Base-by-base conservation (phyloP, 2,797 vertebrate species). In the Falco columbarius region DNA sequence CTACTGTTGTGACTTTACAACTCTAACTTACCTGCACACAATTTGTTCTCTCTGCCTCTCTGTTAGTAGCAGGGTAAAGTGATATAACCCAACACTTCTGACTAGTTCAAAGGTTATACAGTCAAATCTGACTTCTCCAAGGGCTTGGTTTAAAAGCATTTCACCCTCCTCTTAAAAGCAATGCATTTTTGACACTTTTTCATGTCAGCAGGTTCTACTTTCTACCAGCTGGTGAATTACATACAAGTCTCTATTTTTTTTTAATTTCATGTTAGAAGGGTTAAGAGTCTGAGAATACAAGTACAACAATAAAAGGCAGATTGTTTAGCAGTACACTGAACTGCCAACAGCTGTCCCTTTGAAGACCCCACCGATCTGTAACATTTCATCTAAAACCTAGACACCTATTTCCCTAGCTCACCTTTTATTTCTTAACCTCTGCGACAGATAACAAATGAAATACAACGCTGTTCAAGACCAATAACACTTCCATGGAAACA, bases 401-500 rank as follows among this genome's bases (percentile, higher is more conserved):
- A 95, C 52, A 95, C n/a, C 65, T 70, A 54, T 91, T 91, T 95
- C 75, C 81, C 32, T 97, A 94, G 34, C 26, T 95, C 87, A 83
- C 46, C 52, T 97, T 97, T 97, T 92, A 90, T 92, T 96, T 93
- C 86, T 86, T 92, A 94, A 95, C 65, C 74, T 94, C 90, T 91
- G 54, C 96, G 76, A 97, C 77, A 81, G 97, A 96, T 20, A 93
- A 92, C 73, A 92, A 95, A 56, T 81, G 49, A 94, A 83, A 56
- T 32, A 71, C 29, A 21, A 49, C 23, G 86, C 68, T 90, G 79
- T 58, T 94, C 16, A 49, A 94, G 66, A 72, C 29, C 22, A 81
- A 73, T 0, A 84, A 42, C 19, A 58, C 47, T 90, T 92, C 49
- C 27, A 67, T 4, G 24, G 15, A 72, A 82, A 68, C 9, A 49